A percentile compares a stretch with the other conserved stretches of the same genome.
Evolutionary conservation across 2,113 vertebrate species (phyloP).

Genomic region (Malurus melanocephalus): DNA sequence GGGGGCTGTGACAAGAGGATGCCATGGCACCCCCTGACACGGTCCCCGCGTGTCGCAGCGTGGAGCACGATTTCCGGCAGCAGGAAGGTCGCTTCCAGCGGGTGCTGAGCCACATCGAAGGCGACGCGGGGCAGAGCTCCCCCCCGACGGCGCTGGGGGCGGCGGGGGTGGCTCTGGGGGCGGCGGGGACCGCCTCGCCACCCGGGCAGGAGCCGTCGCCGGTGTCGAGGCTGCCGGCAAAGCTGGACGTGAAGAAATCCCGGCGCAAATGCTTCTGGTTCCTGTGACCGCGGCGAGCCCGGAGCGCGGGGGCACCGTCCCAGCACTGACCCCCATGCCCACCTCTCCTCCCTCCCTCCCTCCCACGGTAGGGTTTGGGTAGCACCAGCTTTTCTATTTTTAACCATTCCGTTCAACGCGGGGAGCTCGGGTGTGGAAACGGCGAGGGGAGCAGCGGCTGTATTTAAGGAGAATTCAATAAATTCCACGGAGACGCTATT

Average conservation of each 20-base stretch:
- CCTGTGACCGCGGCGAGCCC: not conserved
- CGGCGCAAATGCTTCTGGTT: conserved; percentile 68
- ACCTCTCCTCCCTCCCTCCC: conserved; percentile 10
- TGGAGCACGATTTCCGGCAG: conserved; percentile 70
- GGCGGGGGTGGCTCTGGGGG: not conserved
- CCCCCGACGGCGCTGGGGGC: not conserved
- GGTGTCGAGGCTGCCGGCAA: not conserved
- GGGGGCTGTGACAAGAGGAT: not conserved
- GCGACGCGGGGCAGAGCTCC: not conserved
- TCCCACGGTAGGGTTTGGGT: conserved; percentile 40
- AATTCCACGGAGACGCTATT: conserved; percentile 46
- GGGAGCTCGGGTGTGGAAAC: not conserved
- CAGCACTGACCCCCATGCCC: not conserved
- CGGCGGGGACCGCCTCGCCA: rapidly evolving
- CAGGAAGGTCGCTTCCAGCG: conserved; percentile 68
- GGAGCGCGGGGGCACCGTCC: not conserved
- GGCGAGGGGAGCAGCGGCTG: not conserved
- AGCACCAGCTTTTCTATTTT: conserved; percentile 65
- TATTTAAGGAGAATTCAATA: conserved; percentile 34
- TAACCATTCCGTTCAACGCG: not conserved
- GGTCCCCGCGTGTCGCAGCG: not conserved
- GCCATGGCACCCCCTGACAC: not conserved
- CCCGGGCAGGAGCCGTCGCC: not conserved
- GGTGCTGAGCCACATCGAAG: conserved; percentile 60
- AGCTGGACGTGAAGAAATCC: conserved; percentile 50